Conservation (phyloP, 2,888 invertebrate genomes). For the Craniophora ligustri region DNA sequence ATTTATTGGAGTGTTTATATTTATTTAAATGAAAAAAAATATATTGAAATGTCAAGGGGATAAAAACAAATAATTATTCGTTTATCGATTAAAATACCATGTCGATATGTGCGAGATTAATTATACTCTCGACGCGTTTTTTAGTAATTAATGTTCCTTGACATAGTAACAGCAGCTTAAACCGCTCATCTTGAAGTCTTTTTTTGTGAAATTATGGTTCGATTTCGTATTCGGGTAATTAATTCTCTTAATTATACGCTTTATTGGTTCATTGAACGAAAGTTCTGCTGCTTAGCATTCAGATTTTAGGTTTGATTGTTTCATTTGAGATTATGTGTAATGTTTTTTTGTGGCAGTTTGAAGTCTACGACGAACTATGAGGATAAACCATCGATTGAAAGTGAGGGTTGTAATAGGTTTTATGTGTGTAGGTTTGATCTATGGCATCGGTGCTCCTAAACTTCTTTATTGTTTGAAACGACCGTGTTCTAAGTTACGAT, state of each 20-base stretch:
- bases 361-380: too few species aligned
- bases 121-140: conserved; percentile 43
- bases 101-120: conserved; percentile 40
- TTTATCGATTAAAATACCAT: conserved; percentile 30
- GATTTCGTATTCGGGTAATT: conserved; percentile 14
- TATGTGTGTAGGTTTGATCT: too few species aligned
- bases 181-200: conserved; percentile 3
- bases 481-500: too few species aligned
- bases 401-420: too few species aligned
- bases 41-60: conserved; percentile 74
- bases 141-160: conserved; percentile 57
- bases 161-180: conserved; percentile 46
- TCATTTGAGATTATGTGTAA: too few species aligned
- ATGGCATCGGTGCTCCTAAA: too few species aligned
- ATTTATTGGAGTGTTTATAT: conserved; percentile 46
- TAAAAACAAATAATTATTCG: conserved; percentile 37
- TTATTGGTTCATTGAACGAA: background rate
- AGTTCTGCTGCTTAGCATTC: too few species aligned
- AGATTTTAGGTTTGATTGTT: too few species aligned
- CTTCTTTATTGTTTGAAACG: too few species aligned
- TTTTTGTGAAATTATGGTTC: conserved; percentile 10
- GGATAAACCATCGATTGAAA: too few species aligned
- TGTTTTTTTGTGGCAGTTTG: too few species aligned
- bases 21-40: conserved; percentile 41
- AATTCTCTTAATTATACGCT: conserved; percentile 11